Evolutionary conservation across 2,113 vertebrate genomes (phyloP).

Genomic region (Coryphaenoides rupestris): DNA sequence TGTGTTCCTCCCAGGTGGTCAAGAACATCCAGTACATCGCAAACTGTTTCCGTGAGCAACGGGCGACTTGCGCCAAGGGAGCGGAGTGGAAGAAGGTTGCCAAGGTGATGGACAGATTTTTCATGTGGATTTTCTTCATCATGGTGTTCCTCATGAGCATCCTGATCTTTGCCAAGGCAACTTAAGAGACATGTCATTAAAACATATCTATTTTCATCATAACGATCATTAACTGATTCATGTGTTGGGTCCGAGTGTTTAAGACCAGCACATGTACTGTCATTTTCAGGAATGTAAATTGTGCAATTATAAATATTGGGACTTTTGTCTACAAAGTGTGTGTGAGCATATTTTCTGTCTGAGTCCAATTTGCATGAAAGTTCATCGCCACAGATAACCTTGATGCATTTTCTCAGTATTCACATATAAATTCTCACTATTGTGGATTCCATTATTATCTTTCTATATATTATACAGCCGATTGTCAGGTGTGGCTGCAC

Average conservation of each 20-base stretch:
- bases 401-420: too few species aligned
- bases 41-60: constrained; percentile 88
- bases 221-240: neutral
- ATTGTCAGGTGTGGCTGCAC: constrained; percentile 12
- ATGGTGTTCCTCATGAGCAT: constrained; percentile 98
- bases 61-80: constrained; percentile 81
- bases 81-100: constrained; percentile 97
- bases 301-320: neutral
- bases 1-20: constrained; percentile 58
- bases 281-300: neutral
- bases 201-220: neutral
- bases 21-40: constrained; percentile 91
- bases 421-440: neutral
- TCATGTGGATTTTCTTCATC: constrained; percentile 97
- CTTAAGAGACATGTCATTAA: constrained; percentile 53
- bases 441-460: neutral
- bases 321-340: constrained; percentile 9
- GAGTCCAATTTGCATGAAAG: neutral
- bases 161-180: constrained; percentile 88
- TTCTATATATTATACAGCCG: neutral
- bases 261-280: constrained; percentile 5
- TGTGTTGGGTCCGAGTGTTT: constrained; percentile 13
- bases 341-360: constrained; percentile 3
- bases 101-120: constrained; percentile 97
- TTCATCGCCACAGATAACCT: neutral